phyloP scores from a whole-genome alignment of 2,888 invertebrate species.

The Acanthosepion lycidas region DNA sequence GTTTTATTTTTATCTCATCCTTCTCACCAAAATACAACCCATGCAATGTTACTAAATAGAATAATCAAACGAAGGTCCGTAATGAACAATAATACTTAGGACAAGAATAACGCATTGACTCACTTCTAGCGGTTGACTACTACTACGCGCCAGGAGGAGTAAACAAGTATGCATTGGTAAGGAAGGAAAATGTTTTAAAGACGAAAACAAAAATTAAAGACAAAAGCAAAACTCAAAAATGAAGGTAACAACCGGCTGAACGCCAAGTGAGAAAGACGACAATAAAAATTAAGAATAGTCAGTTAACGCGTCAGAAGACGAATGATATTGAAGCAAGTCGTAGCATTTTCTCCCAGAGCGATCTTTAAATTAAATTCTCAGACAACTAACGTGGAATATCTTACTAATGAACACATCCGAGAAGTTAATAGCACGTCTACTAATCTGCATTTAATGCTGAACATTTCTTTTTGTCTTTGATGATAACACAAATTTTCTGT shows the following conservation, averaged over 20 bases:
- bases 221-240: not conserved
- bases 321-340: not conserved
- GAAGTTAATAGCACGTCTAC: not conserved
- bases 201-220: not conserved
- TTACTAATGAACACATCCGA: not conserved
- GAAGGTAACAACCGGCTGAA: not conserved
- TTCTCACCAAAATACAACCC: no score
- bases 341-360: not conserved
- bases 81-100: no score
- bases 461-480: not conserved
- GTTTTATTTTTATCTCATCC: no score
- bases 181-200: not conserved
- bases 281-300: not conserved
- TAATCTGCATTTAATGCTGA: not conserved
- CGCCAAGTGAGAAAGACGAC: fast-evolving
- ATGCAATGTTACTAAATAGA: no score
- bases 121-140: no score
- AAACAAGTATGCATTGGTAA: not conserved
- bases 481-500: not conserved
- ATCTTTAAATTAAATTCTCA: slow-evolving; percentile 33
- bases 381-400: not conserved
- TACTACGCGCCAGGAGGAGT: not conserved
- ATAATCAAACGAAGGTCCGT: no score
- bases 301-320: not conserved
- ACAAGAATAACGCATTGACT: no score